Percentiles rank a stretch among this genome's conserved stretches.
These are phyloP conservation scores for Drosophila mauritiana DNA, from an alignment of 1,140 invertebrate species.

Conservation along the genomic window DNA sequence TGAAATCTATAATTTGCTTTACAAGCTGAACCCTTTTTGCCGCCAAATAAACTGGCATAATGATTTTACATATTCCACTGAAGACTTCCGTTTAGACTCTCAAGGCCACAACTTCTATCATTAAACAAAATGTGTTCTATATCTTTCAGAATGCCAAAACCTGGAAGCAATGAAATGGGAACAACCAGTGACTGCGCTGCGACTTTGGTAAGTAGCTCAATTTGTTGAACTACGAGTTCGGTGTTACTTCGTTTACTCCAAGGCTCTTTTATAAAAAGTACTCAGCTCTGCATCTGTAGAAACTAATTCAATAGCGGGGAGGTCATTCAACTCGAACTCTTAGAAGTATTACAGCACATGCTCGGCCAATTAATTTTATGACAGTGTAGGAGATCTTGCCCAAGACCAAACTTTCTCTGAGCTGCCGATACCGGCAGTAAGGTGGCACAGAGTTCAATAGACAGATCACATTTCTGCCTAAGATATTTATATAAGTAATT, in stretches of 20 bases:
- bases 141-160: constrained; percentile 62
- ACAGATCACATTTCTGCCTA: constrained; percentile 1
- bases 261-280: too few relatives aligned
- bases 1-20: constrained; percentile 32
- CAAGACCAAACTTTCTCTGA: constrained; percentile 11
- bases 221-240: too few relatives aligned
- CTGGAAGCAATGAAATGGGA: constrained; percentile 34
- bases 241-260: too few relatives aligned
- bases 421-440: neutral
- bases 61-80: neutral
- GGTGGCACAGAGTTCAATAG: constrained; percentile 25
- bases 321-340: too few relatives aligned
- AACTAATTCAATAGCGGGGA: too few relatives aligned
- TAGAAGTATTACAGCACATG: too few relatives aligned
- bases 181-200: constrained; percentile 5
- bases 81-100: neutral
- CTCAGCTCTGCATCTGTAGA: too few relatives aligned
- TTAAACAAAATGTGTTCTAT: constrained; percentile 15
- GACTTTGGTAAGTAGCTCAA: constrained; percentile 48
- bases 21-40: constrained; percentile 12
- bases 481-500: constrained; percentile 32
- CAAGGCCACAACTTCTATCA: constrained; percentile 18
- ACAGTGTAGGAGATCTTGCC: too few relatives aligned
- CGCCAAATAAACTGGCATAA: constrained; percentile 7
- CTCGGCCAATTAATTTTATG: too few relatives aligned